These are phyloP conservation scores for Pristionchus japonicus DNA, from an alignment of 2,888 invertebrate species.

Conservation along the genomic window DNA sequence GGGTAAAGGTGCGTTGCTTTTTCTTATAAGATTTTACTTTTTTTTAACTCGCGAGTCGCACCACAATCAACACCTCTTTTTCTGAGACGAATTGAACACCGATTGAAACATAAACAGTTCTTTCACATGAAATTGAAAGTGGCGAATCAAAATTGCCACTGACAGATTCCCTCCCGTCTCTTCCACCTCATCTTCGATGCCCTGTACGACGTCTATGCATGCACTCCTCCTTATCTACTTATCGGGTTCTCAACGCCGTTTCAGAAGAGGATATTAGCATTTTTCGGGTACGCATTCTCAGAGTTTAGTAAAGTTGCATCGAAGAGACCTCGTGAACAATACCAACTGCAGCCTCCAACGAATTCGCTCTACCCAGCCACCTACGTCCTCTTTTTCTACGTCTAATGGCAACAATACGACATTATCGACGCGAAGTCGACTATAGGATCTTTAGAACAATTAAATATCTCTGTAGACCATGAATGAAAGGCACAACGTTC, in stretches of 20 bases:
- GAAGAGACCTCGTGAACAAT: not conserved
- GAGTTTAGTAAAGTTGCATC: not conserved
- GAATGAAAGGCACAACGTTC: too few species aligned
- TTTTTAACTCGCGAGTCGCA: not conserved
- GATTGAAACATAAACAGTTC: not conserved
- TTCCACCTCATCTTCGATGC: slow-evolving; percentile 3
- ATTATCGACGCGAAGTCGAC: too few species aligned
- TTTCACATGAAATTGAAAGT: not conserved
- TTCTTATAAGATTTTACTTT: not conserved
- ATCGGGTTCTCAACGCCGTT: not conserved
- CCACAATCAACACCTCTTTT: not conserved
- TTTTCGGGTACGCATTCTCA: not conserved
- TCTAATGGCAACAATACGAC: too few species aligned
- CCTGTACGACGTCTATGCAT: not conserved
- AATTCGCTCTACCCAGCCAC: too few species aligned
- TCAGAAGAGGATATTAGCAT: not conserved
- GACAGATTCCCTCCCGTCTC: not conserved
- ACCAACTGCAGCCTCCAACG: not conserved
- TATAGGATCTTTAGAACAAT: too few species aligned
- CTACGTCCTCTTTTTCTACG: too few species aligned
- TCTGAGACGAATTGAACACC: not conserved
- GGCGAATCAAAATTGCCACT: not conserved
- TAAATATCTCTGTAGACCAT: too few species aligned
- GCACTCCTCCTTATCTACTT: slow-evolving; percentile 6
- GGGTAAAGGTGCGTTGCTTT: not conserved